Evolutionary conservation across 2,888 invertebrate genomes (phyloP), one percentile per base, ranked within the genome.

Genomic region (Machimus atricapillus): DNA sequence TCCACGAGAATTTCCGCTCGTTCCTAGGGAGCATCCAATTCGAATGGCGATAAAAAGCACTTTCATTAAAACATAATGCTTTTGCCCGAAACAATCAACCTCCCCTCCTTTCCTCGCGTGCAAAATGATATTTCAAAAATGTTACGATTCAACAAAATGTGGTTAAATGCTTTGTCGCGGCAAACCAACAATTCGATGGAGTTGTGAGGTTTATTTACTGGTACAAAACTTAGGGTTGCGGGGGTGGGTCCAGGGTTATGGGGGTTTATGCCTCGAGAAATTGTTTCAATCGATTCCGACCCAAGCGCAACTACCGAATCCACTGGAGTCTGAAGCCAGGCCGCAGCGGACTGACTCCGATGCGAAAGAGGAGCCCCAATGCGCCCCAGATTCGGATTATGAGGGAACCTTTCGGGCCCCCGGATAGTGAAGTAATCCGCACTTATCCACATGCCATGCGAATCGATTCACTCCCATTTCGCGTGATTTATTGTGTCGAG

Each of bases 401-500:
- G 37, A 82, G 37, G 56, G 82, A 82, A 34, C 56, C 82, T 58
- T 58, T 43, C 12, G 58, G 23, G 37, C 66, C 12, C 19, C 27
- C 12, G 19, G 27, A 66, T 66, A 82, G 34, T 52, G 56, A 56
- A 82, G 56, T 82, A 82, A 82, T 82, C 82, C 82, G 31, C 82
- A 82, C 82, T 82, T 82, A 82, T 82, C 66, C 82, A 23, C 52
- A 31, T 31, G 58, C 19, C 34, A 31, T 56, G 82, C 46, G 37
- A 46, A 37, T 34, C 56, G 37, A 82, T 27, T 58, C 81, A 52
- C 23, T 78, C 81, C 82, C 82, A 58, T 58, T 52, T 58, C 82
- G 58, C 82, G 82, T 82, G 82, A 82, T 82, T 82, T 82, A 82
- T 82, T 82, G 56, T 66, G 82, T 82, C 82, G 82, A 82, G 27